Evolutionary conservation across 2,113 vertebrate genomes (phyloP).

Genomic region (Micronycteris hirsuta): DNA sequence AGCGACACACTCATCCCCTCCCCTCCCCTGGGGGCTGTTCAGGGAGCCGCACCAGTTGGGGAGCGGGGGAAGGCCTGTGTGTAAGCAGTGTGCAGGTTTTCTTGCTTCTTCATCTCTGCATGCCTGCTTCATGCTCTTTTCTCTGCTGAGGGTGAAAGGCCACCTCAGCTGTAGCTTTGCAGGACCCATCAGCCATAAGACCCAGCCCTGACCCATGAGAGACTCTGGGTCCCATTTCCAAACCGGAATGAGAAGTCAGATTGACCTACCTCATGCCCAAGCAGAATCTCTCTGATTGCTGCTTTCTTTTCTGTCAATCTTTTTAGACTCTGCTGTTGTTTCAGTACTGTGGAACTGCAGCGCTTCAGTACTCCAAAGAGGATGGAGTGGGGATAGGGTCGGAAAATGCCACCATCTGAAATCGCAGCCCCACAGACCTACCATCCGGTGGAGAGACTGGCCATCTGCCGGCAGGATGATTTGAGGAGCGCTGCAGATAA

Average conservation of each 20-base stretch:
- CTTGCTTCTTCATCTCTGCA: neutral
- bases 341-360: neutral
- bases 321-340: neutral
- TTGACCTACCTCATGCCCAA: accelerated
- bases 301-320: neutral
- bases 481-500: neutral
- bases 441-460: neutral
- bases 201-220: neutral
- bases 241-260: neutral
- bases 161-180: neutral
- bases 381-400: no score
- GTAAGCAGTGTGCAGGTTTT: neutral
- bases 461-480: neutral
- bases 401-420: neutral
- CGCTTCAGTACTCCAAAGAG: no score
- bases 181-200: neutral
- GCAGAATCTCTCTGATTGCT: neutral
- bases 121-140: neutral
- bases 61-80: neutral
- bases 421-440: neutral
- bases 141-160: neutral
- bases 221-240: no score
- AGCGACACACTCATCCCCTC: no score
- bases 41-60: accelerated
- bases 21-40: neutral